Base-by-base conservation (phyloP, 1,140 invertebrate genomes). In the Calycopis cecrops region DNA sequence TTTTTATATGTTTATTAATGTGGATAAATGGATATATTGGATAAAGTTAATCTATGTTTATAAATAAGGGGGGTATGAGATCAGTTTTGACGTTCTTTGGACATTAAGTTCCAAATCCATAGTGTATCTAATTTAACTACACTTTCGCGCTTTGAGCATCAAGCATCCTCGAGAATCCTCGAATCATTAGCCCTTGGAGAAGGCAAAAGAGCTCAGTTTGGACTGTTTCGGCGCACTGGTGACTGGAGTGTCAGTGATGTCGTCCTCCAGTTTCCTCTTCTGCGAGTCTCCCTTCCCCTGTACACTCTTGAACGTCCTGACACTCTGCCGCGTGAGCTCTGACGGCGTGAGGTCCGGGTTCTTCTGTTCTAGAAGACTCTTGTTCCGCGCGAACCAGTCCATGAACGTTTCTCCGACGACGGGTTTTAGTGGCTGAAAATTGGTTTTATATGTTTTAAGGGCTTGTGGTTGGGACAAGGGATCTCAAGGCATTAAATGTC, bases 311-410 rank as follows among this genome's bases (percentile, higher is more conserved):
- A 88, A 92, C 35, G 79, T 84, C 35, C 82, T 76, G 16, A 91
- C 84, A 17, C 86, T 89, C 10, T 83, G 71, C 59, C 90, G 89
- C 0, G 89, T 88, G 35, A 92, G 67, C 52, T 92, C 90, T 0
- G 76, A 69, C 0, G 84, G 67, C n/a, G 77, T 87, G 3, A 90
- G 54, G 8, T 90, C 88, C 0, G 91, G 88, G 71, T 90, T 82
- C 65, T 92, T 85, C 51, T 84, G 69, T 68, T 90, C 84, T 7
- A 93, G 68, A 6, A 69, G 63, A 6, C 79, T 52, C 61, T 90
- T 91, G 60, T 91, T 90, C 55, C 88, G 85, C 3, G 77, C 72
- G 50, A 88, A 91, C 91, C 91, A 92, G 21, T 81, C 78, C 1
- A 90, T 71, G 58, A 92, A 92, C 7, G 85, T 88, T 67, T 88